These are phyloP conservation scores for Calliopum simillimum DNA, from an alignment of 2,888 invertebrate species.

Conservation along the genomic window DNA sequence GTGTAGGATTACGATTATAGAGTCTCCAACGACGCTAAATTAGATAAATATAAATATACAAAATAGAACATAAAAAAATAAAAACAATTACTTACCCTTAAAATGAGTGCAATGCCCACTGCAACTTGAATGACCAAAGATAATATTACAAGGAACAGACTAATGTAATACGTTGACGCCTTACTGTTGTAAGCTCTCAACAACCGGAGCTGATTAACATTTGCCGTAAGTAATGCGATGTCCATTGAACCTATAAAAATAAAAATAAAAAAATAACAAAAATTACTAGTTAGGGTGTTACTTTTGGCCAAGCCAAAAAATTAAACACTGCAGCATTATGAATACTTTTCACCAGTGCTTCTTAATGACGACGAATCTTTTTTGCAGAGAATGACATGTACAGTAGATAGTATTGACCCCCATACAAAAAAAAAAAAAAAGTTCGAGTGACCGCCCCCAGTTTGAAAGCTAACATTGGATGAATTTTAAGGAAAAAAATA, in stretches of 20 bases:
- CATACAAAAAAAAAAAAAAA: no score
- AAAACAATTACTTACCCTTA: constrained; percentile 68
- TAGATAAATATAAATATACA: constrained; percentile 19
- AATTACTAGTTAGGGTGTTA: no score
- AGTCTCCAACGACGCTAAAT: constrained; percentile 59
- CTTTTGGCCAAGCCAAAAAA: no score
- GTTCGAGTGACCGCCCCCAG: no score
- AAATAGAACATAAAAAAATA: constrained; percentile 10
- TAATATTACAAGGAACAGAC: constrained; percentile 70
- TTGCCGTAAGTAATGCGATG: constrained; percentile 77
- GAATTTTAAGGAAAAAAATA: no score
- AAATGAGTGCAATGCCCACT: constrained; percentile 73
- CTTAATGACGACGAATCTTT: no score
- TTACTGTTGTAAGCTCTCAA: constrained; percentile 72
- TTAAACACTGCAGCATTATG: no score
- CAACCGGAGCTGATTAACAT: constrained; percentile 77
- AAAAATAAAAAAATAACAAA: constrained; percentile 7
- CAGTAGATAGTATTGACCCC: no score
- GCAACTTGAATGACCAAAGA: constrained; percentile 75
- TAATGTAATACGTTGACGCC: constrained; percentile 72
- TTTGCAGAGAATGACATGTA: no score
- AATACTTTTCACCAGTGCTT: no score
- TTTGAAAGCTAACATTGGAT: no score
- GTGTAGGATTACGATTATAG: constrained; percentile 54
- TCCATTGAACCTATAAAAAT: constrained; percentile 74